Evolutionary conservation across 2,113 vertebrate genomes (phyloP).

Genomic region (Phrynosoma blainvillii): DNA sequence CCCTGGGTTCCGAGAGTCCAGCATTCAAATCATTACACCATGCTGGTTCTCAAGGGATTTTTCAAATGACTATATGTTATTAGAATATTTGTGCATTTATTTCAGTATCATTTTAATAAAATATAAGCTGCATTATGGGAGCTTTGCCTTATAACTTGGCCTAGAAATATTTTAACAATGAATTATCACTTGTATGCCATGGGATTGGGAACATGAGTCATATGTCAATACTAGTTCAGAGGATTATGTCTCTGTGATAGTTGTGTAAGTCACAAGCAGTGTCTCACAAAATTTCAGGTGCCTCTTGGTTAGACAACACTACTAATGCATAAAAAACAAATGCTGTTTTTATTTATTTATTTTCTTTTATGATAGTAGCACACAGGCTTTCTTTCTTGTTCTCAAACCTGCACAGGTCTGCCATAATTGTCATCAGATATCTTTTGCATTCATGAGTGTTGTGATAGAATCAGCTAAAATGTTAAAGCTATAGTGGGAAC

Average conservation of each 20-base stretch:
- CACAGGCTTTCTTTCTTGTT: not conserved
- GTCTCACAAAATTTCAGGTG: not conserved
- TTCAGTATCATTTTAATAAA: too few species aligned
- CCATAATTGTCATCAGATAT: not conserved
- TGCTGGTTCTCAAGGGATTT: too few species aligned
- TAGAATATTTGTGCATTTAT: too few species aligned
- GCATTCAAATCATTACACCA: too few species aligned
- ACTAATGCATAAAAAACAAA: not conserved
- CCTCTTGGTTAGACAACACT: not conserved
- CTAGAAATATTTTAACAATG: too few species aligned
- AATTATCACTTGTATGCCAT: too few species aligned
- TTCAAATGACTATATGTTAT: too few species aligned
- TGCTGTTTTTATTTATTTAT: not conserved
- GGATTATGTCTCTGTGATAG: not conserved
- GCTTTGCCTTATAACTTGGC: too few species aligned
- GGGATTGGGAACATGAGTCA: too few species aligned
- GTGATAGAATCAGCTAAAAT: slow-evolving; percentile 32
- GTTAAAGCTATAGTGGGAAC: not conserved
- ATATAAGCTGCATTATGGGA: too few species aligned
- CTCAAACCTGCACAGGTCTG: not conserved
- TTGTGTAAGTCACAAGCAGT: not conserved
- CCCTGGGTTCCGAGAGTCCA: too few species aligned
- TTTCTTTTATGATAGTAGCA: not conserved
- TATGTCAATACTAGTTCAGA: too few species aligned
- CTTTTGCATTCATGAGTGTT: slow-evolving; percentile 11